Percentiles rank a stretch among this genome's conserved stretches.
These are phyloP conservation scores for Emydura subglobosa DNA, from an alignment of 2,113 vertebrate species.

Conservation along the genomic window DNA sequence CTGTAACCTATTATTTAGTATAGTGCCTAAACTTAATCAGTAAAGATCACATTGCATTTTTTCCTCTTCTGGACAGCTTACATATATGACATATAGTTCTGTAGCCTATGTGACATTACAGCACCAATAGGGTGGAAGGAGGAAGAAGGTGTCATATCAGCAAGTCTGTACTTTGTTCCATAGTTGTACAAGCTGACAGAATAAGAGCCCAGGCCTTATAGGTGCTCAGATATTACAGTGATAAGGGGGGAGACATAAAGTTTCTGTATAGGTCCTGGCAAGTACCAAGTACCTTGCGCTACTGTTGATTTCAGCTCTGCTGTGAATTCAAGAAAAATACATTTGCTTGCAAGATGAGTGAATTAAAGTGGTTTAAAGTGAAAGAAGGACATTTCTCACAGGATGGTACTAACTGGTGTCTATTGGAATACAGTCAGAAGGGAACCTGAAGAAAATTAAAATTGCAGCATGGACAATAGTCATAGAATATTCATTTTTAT, in stretches of 20 bases:
- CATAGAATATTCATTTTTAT: slow-evolving; percentile 40
- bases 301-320: background rate
- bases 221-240: background rate
- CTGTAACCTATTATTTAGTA: background rate
- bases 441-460: slow-evolving; percentile 45
- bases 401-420: slow-evolving; percentile 1
- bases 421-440: slow-evolving; percentile 41
- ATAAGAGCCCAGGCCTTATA: background rate
- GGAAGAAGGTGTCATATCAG: background rate
- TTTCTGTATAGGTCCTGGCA: rapidly evolving
- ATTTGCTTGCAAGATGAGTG: background rate
- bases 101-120: background rate
- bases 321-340: background rate
- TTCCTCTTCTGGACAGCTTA: background rate
- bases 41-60: background rate
- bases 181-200: background rate
- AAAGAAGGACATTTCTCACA: background rate
- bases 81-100: background rate
- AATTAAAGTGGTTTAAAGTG: background rate
- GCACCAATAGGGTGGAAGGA: rapidly evolving
- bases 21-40: background rate
- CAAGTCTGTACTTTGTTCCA: background rate
- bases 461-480: slow-evolving; percentile 34
- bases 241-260: background rate
- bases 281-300: background rate